These are phyloP conservation scores for Puffinus mauretanicus DNA, from an alignment of 2,113 vertebrate species.

Conservation along the genomic window DNA sequence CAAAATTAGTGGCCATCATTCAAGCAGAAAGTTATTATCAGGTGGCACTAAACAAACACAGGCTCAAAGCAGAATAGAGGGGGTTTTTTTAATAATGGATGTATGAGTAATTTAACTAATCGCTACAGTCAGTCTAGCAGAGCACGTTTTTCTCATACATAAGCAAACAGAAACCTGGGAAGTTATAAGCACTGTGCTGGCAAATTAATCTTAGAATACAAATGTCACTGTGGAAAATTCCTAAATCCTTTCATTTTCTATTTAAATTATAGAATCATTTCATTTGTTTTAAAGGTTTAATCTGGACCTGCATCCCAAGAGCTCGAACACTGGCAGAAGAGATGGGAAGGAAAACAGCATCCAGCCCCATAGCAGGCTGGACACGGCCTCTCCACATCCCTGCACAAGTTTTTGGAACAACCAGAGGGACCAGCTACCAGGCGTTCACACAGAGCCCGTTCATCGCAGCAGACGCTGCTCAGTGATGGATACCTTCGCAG, in stretches of 20 bases:
- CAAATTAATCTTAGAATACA: slow-evolving; percentile 52
- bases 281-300: not conserved
- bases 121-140: not conserved
- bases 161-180: slow-evolving; percentile 57
- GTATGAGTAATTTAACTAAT: slow-evolving; percentile 66
- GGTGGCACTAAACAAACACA: slow-evolving; percentile 6
- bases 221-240: slow-evolving; percentile 52
- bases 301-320: not conserved
- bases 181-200: not conserved
- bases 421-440: not conserved
- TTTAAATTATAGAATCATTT: not conserved
- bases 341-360: not conserved
- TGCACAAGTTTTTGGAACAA: not conserved
- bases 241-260: slow-evolving; percentile 4
- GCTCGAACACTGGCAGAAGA: not conserved
- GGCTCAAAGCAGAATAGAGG: not conserved
- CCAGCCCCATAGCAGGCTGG: not conserved
- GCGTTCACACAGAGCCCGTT: not conserved
- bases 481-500: not conserved
- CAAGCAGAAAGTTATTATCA: slow-evolving; percentile 52
- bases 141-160: not conserved
- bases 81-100: slow-evolving; percentile 19
- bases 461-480: not conserved
- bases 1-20: slow-evolving; percentile 13
- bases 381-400: too few relatives aligned